Evolutionary conservation across 2,113 vertebrate genomes (phyloP).

Genomic region (Meleagris gallopavo): DNA sequence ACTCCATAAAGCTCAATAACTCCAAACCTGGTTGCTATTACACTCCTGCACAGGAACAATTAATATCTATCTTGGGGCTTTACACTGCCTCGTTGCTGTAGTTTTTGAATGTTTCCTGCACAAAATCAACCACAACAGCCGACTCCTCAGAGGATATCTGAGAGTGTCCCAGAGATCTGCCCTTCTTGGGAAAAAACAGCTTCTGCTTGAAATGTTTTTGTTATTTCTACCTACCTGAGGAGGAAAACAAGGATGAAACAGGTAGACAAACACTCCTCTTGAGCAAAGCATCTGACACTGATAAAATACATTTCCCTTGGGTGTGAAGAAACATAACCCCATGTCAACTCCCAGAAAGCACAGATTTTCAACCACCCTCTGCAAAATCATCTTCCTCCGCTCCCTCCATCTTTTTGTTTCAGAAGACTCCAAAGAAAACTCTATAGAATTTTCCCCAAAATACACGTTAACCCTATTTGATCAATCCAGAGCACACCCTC

Average conservation of each 20-base stretch:
- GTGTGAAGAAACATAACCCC: not conserved
- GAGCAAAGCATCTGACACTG: not conserved
- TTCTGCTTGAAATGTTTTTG: not conserved
- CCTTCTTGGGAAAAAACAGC: not conserved
- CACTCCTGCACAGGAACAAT: not conserved
- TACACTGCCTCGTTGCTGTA: not conserved
- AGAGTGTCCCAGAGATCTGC: not conserved
- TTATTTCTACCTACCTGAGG: not conserved
- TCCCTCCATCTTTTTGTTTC: not conserved
- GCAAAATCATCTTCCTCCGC: fast-evolving
- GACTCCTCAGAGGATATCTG: not conserved
- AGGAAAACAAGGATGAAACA: not conserved
- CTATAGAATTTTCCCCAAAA: not conserved
- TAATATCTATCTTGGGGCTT: not conserved
- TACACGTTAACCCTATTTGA: fast-evolving
- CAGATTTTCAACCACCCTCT: not conserved
- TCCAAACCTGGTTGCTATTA: not conserved
- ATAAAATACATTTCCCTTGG: fast-evolving
- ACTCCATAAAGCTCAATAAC: constrained; percentile 10
- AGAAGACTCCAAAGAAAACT: not conserved
- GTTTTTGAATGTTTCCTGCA: not conserved
- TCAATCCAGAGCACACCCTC: fast-evolving
- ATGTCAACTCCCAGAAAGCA: not conserved
- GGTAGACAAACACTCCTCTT: not conserved
- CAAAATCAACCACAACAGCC: not conserved